Evolutionary conservation across 30 jellyfish, hydroid and myxozoan species (phyloP).

Genomic region (Aurelia sp.): DNA sequence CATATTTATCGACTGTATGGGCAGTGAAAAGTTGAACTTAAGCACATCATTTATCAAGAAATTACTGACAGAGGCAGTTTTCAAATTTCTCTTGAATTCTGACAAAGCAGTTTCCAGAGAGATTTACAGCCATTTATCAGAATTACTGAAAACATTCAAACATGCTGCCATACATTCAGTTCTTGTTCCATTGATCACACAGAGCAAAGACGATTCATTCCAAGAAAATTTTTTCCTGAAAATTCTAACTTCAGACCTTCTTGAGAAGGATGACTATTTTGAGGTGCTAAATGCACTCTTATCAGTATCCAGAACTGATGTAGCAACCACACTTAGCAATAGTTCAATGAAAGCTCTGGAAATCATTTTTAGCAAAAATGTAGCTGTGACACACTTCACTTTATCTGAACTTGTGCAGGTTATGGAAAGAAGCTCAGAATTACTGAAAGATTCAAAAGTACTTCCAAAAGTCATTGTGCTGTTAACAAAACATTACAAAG

Average conservation of each 20-base stretch:
- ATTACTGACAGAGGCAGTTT: not conserved
- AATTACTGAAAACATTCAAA: not conserved
- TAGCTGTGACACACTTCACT: not conserved
- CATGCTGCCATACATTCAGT: conserved; percentile 5
- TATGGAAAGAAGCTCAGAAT: not conserved
- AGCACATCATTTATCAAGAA: not conserved
- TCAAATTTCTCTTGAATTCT: not conserved
- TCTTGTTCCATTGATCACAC: conserved; percentile 26
- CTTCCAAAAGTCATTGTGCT: conserved; percentile 26
- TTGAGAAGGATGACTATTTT: not conserved
- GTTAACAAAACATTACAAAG: conserved; percentile 17
- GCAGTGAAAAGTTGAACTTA: not conserved
- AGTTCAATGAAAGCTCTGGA: not conserved
- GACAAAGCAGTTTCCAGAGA: conserved; percentile 28
- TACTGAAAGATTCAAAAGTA: not conserved
- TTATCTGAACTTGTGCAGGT: not conserved
- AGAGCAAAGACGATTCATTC: not conserved
- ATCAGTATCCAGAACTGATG: not conserved
- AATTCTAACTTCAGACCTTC: conserved; percentile 14
- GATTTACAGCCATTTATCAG: not conserved
- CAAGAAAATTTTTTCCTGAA: conserved; percentile 36
- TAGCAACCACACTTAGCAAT: not conserved
- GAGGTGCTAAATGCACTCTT: not conserved
- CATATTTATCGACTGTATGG: not conserved
- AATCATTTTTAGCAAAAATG: not conserved